Conservation (phyloP, 2,797 vertebrate genomes). For the Peromyscus nudipes region DNA sequence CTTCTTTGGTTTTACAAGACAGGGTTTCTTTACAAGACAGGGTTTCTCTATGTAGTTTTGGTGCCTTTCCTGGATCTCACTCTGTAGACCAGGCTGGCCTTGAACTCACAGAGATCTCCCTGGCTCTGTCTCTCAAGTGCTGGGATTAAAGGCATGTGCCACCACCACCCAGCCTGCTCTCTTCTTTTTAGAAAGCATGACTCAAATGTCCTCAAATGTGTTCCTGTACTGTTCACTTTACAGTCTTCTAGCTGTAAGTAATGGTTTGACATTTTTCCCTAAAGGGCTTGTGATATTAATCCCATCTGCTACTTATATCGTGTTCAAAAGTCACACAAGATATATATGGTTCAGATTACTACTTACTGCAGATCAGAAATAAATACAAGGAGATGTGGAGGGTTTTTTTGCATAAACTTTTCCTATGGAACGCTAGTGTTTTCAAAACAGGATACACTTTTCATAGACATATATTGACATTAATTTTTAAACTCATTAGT, state of each 20-base stretch:
- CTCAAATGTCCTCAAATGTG: background rate
- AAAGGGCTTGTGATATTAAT: background rate
- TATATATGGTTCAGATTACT: background rate
- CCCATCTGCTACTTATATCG: background rate
- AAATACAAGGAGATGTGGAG: background rate
- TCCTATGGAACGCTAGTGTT: background rate
- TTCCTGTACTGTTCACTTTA: slow-evolving; percentile 27
- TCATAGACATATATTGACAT: background rate
- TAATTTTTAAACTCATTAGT: background rate
- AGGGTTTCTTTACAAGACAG: background rate
- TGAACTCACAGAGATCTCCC: no score
- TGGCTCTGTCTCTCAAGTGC: no score
- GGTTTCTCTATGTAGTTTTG: background rate
- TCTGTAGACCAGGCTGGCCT: no score
- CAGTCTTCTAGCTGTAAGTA: background rate
- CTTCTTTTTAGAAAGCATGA: background rate
- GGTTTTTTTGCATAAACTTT: background rate
- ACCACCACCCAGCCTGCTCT: background rate
- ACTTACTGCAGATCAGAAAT: background rate
- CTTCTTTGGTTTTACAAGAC: no score
- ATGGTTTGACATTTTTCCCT: background rate
- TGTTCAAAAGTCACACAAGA: background rate
- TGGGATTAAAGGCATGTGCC: no score
- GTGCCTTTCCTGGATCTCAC: no score
- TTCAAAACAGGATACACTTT: background rate